Evolutionary conservation across 1,140 invertebrate genomes (phyloP).

Genomic region (Grapholita molesta): DNA sequence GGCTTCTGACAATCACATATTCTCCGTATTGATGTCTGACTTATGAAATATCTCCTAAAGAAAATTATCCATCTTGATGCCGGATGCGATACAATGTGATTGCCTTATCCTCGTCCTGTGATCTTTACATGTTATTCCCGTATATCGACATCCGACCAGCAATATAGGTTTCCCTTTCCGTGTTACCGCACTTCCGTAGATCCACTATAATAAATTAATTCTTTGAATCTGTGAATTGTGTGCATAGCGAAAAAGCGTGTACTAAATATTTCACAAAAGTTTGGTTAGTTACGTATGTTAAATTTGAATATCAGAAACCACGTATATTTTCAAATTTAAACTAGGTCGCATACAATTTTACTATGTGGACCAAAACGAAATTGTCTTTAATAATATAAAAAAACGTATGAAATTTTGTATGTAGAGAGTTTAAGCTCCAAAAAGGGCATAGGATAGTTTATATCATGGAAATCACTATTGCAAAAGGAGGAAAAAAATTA

Average conservation of each 20-base stretch:
- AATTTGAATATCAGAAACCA: no score
- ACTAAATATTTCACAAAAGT: no score
- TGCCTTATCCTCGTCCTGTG: conserved; percentile 55
- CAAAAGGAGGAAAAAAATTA: no score
- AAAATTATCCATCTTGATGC: conserved; percentile 56
- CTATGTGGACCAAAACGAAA: no score
- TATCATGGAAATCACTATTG: no score
- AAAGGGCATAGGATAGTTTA: no score
- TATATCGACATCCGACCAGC: conserved; percentile 39
- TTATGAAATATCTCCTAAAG: conserved; percentile 57
- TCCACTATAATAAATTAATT: conserved; percentile 10
- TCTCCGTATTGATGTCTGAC: conserved; percentile 58
- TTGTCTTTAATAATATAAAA: no score
- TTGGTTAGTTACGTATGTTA: no score
- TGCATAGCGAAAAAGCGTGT: background rate
- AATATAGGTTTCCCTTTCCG: conserved; percentile 24
- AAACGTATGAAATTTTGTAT: no score
- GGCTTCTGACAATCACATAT: conserved; percentile 38
- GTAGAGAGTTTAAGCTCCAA: no score
- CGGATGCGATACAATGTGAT: conserved; percentile 62
- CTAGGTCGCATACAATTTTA: no score
- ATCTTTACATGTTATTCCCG: conserved; percentile 63
- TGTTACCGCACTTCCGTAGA: background rate
- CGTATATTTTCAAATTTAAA: no score
- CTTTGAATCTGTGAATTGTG: background rate